Percentiles rank a stretch among this genome's conserved stretches.
These are phyloP conservation scores for Tetragonisca angustula DNA, from an alignment of 2,888 invertebrate species.

Conservation along the genomic window DNA sequence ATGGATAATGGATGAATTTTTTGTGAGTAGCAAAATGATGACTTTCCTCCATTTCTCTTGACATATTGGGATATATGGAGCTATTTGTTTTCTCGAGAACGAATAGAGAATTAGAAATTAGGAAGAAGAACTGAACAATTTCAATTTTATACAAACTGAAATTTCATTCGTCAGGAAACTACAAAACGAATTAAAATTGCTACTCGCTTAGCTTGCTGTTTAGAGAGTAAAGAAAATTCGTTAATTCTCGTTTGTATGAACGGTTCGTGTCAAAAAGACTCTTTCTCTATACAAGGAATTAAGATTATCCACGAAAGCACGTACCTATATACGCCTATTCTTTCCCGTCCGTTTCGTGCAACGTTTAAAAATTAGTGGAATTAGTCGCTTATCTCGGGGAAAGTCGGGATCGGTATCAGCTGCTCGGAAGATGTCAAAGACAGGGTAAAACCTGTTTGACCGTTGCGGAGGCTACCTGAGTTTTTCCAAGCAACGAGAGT, in stretches of 20 bases:
- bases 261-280: too few relatives aligned
- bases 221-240: too few relatives aligned
- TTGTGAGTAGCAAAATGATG: too few relatives aligned
- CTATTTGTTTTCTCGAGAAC: too few relatives aligned
- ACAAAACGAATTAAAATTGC: too few relatives aligned
- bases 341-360: neutral
- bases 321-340: neutral
- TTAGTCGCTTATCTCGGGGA: conserved; percentile 19
- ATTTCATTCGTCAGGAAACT: too few relatives aligned
- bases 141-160: too few relatives aligned
- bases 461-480: conserved; percentile 63
- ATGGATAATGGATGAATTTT: too few relatives aligned
- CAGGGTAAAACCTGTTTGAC: conserved; percentile 62
- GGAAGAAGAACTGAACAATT: neutral
- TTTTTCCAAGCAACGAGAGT: conserved; percentile 48
- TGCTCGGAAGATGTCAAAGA: conserved; percentile 47
- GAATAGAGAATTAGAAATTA: neutral
- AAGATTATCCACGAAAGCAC: neutral
- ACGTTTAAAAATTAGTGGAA: conserved; percentile 22
- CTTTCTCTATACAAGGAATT: neutral
- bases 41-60: too few relatives aligned
- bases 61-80: too few relatives aligned
- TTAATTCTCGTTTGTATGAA: too few relatives aligned
- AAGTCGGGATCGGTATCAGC: conserved; percentile 40
- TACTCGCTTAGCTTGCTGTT: too few relatives aligned